A percentile compares a stretch with the other conserved stretches of the same genome.
Evolutionary conservation across 2,888 invertebrate genomes (phyloP).

Genomic region (Crocallis elinguaria): DNA sequence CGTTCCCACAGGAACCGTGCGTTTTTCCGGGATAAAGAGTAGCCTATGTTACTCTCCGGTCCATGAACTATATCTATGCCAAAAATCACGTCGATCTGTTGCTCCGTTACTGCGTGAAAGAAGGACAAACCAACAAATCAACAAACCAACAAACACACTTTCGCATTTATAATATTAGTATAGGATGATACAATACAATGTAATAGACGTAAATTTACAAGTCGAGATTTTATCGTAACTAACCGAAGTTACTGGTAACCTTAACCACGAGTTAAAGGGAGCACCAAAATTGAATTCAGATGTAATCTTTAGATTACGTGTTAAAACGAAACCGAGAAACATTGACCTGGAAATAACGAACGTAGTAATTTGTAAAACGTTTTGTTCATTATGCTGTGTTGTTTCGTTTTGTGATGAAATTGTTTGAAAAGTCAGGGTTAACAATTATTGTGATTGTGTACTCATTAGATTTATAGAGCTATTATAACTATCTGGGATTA

Average conservation of each 20-base stretch:
- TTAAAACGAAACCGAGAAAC: conserved; percentile 26
- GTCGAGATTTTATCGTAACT: conserved; percentile 15
- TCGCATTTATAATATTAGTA: too few species aligned
- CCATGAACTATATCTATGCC: too few species aligned
- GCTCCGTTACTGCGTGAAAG: too few species aligned
- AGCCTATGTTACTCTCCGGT: too few species aligned
- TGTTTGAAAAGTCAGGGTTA: conserved; percentile 26
- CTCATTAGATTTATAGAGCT: conserved; percentile 9
- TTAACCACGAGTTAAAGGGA: conserved; percentile 21
- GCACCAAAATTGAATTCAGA: conserved; percentile 26
- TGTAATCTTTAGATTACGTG: conserved; percentile 24
- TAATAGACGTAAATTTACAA: conserved; percentile 14
- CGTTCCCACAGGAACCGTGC: too few species aligned
- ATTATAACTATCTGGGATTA: conserved; percentile 3
- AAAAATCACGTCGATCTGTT: too few species aligned
- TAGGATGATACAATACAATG: too few species aligned
- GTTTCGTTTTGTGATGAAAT: conserved; percentile 18
- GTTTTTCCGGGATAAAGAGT: too few species aligned
- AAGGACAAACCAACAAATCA: too few species aligned
- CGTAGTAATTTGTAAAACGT: conserved; percentile 17
- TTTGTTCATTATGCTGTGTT: conserved; percentile 21
- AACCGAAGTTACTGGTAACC: conserved; percentile 4
- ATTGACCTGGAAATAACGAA: conserved; percentile 23
- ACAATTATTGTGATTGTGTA: conserved; percentile 12
- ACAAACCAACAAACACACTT: too few species aligned